Evolutionary conservation across 92 coral and sea anemone species (phyloP).

Genomic region (Diadumene lineata): DNA sequence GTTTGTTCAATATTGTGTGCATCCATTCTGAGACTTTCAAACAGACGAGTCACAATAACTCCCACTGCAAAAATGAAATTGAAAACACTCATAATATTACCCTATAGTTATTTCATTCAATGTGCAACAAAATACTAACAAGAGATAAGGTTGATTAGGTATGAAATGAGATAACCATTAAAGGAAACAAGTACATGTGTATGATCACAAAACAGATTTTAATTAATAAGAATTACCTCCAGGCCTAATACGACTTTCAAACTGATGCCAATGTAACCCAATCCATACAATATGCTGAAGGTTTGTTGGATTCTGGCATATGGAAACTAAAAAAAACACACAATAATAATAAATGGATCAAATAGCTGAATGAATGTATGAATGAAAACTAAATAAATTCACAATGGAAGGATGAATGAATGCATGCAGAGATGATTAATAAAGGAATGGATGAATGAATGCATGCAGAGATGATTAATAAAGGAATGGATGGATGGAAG

Average conservation of each 20-base stretch:
- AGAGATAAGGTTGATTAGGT: background rate
- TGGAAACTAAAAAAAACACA: constrained; percentile 56
- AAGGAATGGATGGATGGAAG: too few relatives aligned
- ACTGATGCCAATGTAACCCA: constrained; percentile 95
- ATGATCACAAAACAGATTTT: too few relatives aligned
- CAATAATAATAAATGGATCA: too few relatives aligned
- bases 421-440: too few relatives aligned
- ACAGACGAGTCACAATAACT: constrained; percentile 71
- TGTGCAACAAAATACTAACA: background rate
- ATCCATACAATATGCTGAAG: constrained; percentile 85
- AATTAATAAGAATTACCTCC: constrained; percentile 12
- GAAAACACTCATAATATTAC: background rate
- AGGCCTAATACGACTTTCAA: constrained; percentile 65
- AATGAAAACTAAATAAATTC: too few relatives aligned
- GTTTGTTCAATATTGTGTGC: constrained; percentile 82
- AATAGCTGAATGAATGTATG: too few relatives aligned
- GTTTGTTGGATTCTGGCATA: constrained; percentile 65
- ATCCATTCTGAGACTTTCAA: constrained; percentile 88
- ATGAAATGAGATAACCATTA: background rate
- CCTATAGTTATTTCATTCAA: too few relatives aligned
- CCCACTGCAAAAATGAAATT: constrained; percentile 76
- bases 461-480: too few relatives aligned
- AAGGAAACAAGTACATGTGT: background rate
- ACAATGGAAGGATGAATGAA: too few relatives aligned
- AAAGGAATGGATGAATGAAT: too few relatives aligned